phyloP scores from a whole-genome alignment of 2,113 vertebrate species.

The Antennarius striatus region DNA sequence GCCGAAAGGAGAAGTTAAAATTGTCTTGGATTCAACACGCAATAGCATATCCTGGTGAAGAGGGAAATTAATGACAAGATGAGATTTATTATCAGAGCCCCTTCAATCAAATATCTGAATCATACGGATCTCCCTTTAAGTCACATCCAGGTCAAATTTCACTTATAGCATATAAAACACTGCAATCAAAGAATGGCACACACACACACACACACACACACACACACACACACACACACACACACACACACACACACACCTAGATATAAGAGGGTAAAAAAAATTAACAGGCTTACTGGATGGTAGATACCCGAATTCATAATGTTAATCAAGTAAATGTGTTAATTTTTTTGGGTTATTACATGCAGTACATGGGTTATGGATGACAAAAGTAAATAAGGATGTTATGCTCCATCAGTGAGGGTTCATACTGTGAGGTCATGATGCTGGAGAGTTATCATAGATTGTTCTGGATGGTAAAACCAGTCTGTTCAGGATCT shows the following conservation, averaged over 20 bases:
- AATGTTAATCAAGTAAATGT: slow-evolving; percentile 17
- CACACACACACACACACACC: slow-evolving; percentile 35
- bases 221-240: too few species aligned
- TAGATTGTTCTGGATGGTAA: too few species aligned
- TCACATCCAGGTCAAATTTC: slow-evolving; percentile 15
- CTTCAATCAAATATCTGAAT: slow-evolving; percentile 39
- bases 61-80: slow-evolving; percentile 27
- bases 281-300: slow-evolving; percentile 14
- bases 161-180: slow-evolving; percentile 39
- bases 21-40: slow-evolving; percentile 38
- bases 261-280: slow-evolving; percentile 34
- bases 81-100: slow-evolving; percentile 17
- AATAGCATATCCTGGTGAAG: slow-evolving; percentile 45
- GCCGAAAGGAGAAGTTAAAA: too few species aligned
- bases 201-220: too few species aligned
- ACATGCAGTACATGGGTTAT: slow-evolving; percentile 8
- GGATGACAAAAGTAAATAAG: too few species aligned
- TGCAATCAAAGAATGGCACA: slow-evolving; percentile 36
- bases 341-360: slow-evolving; percentile 1
- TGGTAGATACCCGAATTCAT: slow-evolving; percentile 4
- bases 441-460: too few species aligned
- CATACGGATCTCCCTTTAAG: slow-evolving; percentile 28
- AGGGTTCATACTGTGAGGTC: too few species aligned
- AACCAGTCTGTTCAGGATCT: too few species aligned
- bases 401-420: too few species aligned